phyloP scores from a whole-genome alignment of 2,888 invertebrate genomes.

The Tipula unca region DNA sequence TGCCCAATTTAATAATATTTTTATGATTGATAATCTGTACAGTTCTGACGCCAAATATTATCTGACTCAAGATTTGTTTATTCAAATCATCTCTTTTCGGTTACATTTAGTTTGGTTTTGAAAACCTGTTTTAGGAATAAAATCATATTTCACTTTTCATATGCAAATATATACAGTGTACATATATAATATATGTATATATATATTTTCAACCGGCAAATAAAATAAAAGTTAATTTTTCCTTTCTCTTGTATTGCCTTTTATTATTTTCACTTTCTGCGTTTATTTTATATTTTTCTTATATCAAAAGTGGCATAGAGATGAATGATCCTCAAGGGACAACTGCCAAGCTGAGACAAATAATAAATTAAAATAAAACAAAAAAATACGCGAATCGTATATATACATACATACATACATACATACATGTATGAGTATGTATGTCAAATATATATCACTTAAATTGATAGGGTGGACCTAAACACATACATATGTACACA shows the following conservation, averaged over 20 bases:
- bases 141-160: neutral
- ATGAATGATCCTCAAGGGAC: conserved; percentile 19
- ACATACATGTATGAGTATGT: neutral
- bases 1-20: too few relatives aligned
- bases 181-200: too few relatives aligned
- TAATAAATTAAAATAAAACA: neutral
- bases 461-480: conserved; percentile 15
- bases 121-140: neutral
- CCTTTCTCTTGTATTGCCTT: conserved; percentile 1
- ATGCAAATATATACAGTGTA: too few relatives aligned
- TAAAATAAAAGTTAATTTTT: neutral
- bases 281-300: neutral
- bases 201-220: neutral
- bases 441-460: neutral
- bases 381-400: conserved; percentile 9
- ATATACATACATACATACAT: neutral
- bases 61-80: too few relatives aligned
- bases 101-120: too few relatives aligned
- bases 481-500: neutral
- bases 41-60: too few relatives aligned
- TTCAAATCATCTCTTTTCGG: too few relatives aligned
- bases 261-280: neutral
- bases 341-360: conserved; percentile 21
- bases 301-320: neutral
- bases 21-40: too few relatives aligned